Evolutionary conservation across 2,888 invertebrate species (phyloP).

Genomic region (Trissonchulus latispiculum): DNA sequence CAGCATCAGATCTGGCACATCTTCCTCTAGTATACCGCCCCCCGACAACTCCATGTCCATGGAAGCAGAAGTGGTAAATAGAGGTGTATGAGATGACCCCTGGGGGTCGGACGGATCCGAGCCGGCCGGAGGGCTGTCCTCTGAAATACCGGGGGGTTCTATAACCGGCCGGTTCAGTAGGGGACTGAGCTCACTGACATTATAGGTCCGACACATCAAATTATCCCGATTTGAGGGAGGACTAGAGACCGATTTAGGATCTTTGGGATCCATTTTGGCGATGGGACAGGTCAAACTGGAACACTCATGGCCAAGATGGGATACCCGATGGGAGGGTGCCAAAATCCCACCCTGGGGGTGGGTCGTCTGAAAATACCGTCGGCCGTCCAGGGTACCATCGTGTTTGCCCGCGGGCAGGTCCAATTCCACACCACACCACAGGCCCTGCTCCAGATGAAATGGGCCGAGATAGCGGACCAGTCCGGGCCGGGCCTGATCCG

Average conservation of each 20-base stretch:
- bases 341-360: neutral
- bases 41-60: too few relatives aligned
- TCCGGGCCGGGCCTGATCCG: slow-evolving; percentile 44
- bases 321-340: neutral
- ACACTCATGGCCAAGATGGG: neutral
- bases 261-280: neutral
- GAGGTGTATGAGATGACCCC: too few relatives aligned
- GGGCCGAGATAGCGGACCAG: slow-evolving; percentile 46
- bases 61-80: too few relatives aligned
- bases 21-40: too few relatives aligned
- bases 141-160: too few relatives aligned
- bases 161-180: slow-evolving; percentile 7
- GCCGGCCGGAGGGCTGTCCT: too few relatives aligned
- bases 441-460: slow-evolving; percentile 56
- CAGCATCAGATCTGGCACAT: too few relatives aligned
- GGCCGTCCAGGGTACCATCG: slow-evolving; percentile 82
- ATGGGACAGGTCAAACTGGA: neutral
- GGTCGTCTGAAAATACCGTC: slow-evolving; percentile 55
- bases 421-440: slow-evolving; percentile 91
- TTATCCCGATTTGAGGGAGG: neutral
- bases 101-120: too few relatives aligned
- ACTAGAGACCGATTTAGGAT: neutral
- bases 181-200: neutral
- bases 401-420: slow-evolving; percentile 89
- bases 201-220: neutral